Evolutionary conservation across 2,797 vertebrate species (phyloP).

Genomic region (Neosilurus mollespiculum): DNA sequence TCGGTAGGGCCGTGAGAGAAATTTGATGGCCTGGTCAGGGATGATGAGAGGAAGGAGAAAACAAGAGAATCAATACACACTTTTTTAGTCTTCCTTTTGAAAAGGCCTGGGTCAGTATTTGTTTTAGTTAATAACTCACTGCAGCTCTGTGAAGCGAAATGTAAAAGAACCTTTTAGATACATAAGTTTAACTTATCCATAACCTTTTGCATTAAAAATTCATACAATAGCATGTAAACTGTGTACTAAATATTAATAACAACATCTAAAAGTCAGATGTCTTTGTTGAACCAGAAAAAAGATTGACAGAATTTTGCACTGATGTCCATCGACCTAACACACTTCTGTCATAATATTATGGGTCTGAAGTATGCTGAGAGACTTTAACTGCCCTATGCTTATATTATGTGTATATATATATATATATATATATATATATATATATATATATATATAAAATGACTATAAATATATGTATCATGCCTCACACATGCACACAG

Average conservation of each 20-base stretch:
- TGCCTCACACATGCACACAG: constrained; percentile 9
- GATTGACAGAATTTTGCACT: not conserved
- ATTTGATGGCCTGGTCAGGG: constrained; percentile 79
- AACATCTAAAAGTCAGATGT: not conserved
- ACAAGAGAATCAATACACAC: constrained; percentile 61
- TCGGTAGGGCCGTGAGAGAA: constrained; percentile 93
- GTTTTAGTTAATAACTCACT: constrained; percentile 6
- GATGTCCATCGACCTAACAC: not conserved
- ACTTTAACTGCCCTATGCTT: not conserved
- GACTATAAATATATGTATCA: too few relatives aligned
- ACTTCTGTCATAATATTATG: constrained; percentile 7
- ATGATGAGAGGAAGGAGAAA: constrained; percentile 66
- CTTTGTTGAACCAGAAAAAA: not conserved
- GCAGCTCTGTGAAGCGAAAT: constrained; percentile 42
- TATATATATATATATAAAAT: too few relatives aligned
- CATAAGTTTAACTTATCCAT: not conserved
- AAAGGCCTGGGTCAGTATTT: constrained; percentile 29
- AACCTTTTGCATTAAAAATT: not conserved
- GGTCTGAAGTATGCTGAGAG: not conserved
- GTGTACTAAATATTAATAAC: not conserved
- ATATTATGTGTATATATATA: too few relatives aligned
- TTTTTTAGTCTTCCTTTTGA: constrained; percentile 28
- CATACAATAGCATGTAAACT: not conserved
- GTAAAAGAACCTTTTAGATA: not conserved
- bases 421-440: too few relatives aligned